These are phyloP conservation scores for Amblyraja radiata DNA, from an alignment of 2,797 vertebrate genomes.

Conservation along the genomic window DNA sequence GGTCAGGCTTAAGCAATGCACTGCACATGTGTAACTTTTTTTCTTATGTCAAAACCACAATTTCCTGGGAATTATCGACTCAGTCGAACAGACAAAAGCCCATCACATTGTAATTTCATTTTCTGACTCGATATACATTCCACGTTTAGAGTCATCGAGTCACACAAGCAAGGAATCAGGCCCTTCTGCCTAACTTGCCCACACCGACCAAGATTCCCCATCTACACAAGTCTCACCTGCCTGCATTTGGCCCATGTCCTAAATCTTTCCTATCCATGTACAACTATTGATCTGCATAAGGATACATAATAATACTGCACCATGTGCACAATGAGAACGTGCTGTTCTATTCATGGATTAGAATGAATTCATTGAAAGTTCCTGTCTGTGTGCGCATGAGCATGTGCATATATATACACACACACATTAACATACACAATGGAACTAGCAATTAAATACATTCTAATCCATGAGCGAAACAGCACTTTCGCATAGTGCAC, in stretches of 20 bases:
- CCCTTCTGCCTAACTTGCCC: no score
- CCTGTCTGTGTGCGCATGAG: no score
- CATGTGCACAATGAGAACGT: not conserved
- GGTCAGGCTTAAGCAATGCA: not conserved
- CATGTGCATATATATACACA: no score
- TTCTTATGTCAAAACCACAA: not conserved
- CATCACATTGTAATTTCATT: not conserved
- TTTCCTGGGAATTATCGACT: not conserved
- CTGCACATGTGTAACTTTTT: not conserved
- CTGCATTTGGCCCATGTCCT: no score
- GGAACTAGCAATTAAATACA: no score
- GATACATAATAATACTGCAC: not conserved
- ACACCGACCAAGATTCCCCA: no score
- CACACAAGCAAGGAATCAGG: no score
- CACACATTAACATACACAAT: no score
- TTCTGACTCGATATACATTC: not conserved
- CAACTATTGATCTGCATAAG: not conserved
- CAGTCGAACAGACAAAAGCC: not conserved
- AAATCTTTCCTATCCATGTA: not conserved
- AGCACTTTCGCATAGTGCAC: no score
- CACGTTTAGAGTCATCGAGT: no score
- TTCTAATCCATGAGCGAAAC: no score
- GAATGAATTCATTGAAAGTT: not conserved
- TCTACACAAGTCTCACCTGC: no score
- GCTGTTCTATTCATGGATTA: not conserved